Evolutionary conservation across 2,797 vertebrate genomes (phyloP).

Genomic region (Liasis olivaceus): DNA sequence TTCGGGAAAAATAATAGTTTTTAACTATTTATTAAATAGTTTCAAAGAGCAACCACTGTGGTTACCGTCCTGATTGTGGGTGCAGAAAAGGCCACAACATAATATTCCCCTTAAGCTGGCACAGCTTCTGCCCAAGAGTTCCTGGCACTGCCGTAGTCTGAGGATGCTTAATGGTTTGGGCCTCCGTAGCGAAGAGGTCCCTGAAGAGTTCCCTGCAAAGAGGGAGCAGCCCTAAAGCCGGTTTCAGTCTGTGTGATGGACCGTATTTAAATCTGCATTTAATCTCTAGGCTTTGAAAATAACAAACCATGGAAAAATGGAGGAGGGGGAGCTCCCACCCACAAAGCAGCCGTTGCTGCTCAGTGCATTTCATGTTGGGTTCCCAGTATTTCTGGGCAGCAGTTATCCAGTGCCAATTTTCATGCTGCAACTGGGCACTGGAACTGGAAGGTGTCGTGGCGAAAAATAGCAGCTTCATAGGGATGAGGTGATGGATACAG

Average conservation of each 20-base stretch:
- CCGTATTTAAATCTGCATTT: constrained; percentile 9
- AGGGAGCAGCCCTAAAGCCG: no score
- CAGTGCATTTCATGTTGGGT: background rate
- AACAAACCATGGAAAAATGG: constrained; percentile 24
- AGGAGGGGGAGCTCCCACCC: background rate
- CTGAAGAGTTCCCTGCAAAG: background rate
- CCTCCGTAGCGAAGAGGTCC: background rate
- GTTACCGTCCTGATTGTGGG: background rate
- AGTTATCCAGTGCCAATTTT: background rate
- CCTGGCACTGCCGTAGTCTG: no score
- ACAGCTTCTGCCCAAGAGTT: no score
- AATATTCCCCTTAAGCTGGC: no score
- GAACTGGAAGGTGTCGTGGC: background rate
- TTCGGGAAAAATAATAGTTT: background rate
- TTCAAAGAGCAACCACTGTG: background rate
- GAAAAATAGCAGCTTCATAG: constrained; percentile 54
- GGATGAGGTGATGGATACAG: constrained; percentile 35
- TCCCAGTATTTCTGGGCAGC: constrained; percentile 25
- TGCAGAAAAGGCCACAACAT: background rate
- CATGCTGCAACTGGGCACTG: constrained; percentile 23
- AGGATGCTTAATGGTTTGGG: no score
- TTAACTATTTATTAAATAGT: no score
- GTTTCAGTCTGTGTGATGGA: background rate
- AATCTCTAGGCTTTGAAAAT: constrained; percentile 39
- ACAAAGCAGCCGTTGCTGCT: constrained; percentile 26